Evolutionary conservation across 2,888 invertebrate species (phyloP).

Genomic region (Fabriciana adippe): DNA sequence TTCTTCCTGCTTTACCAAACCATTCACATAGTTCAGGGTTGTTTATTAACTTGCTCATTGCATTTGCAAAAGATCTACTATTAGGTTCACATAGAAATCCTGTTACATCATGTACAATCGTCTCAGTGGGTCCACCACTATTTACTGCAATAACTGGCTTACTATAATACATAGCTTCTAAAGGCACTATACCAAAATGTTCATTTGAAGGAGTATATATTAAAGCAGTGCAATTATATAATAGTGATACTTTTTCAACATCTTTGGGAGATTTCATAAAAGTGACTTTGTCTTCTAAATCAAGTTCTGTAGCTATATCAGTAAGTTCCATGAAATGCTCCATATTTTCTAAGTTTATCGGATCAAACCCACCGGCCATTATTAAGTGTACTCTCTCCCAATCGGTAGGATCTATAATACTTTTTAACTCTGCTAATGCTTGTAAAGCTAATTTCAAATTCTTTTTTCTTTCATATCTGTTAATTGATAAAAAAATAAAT

Average conservation of each 20-base stretch:
- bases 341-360: conserved; percentile 92
- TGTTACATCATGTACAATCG: conserved; percentile 89
- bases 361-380: conserved; percentile 98
- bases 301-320: conserved; percentile 83
- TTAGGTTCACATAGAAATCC: conserved; percentile 90
- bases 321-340: conserved; percentile 91
- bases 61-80: conserved; percentile 87
- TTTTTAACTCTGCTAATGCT: conserved; percentile 87
- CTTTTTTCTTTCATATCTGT: conserved; percentile 98
- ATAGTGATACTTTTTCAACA: conserved; percentile 89
- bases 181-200: conserved; percentile 99
- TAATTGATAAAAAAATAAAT: conserved; percentile 94
- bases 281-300: conserved; percentile 87
- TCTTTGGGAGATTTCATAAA: conserved; percentile 95
- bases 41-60: conserved; percentile 86
- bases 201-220: conserved; percentile 98
- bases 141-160: conserved; percentile 97
- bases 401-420: conserved; percentile 75
- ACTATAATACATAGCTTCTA: conserved; percentile 97
- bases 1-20: conserved; percentile 89
- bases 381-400: conserved; percentile 90
- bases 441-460: conserved; percentile 93
- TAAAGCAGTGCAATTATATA: conserved; percentile 89
- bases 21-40: conserved; percentile 82
- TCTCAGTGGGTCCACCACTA: conserved; percentile 98